These are phyloP conservation scores for Mallotus villosus DNA, from an alignment of 2,797 vertebrate genomes.

Conservation along the genomic window DNA sequence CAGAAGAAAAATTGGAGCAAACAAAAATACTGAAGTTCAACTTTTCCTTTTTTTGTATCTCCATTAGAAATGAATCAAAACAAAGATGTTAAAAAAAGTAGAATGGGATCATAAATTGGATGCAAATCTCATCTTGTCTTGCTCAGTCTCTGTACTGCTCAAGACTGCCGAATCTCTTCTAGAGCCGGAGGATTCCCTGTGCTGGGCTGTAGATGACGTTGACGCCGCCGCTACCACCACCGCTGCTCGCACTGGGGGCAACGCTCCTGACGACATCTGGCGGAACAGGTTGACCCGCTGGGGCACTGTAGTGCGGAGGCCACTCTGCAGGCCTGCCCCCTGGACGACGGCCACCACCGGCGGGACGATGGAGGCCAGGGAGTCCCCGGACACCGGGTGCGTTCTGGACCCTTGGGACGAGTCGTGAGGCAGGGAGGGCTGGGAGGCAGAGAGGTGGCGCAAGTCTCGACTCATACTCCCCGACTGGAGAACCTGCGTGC, in stretches of 20 bases:
- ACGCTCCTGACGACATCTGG: conserved; percentile 96
- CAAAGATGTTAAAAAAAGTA: conserved; percentile 61
- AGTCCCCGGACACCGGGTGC: conserved; percentile 90
- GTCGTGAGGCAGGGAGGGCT: conserved; percentile 96
- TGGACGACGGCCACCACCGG: conserved; percentile 73
- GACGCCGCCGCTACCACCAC: conserved; percentile 59
- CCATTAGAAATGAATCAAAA: conserved; percentile 77
- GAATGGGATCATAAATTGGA: conserved; percentile 96
- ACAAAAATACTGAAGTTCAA: conserved; percentile 76
- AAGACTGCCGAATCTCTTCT: conserved; percentile 86
- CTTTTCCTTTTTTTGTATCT: conserved; percentile 72
- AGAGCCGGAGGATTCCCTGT: conserved; percentile 85
- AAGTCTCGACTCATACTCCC: conserved; percentile 90
- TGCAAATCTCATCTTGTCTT: conserved; percentile 96
- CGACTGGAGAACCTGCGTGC: conserved; percentile 90
- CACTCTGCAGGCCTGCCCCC: conserved; percentile 77
- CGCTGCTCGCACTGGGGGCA: conserved; percentile 82
- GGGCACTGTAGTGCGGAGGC: conserved; percentile 83
- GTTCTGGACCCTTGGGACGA: conserved; percentile 83
- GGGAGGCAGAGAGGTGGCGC: conserved; percentile 93
- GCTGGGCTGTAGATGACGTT: conserved; percentile 70
- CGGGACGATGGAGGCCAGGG: conserved; percentile 86
- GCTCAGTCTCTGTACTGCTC: conserved; percentile 91
- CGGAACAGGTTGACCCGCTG: conserved; percentile 91
- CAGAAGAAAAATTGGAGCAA: conserved; percentile 72